Conservation (phyloP, 2,113 vertebrate species). For the Salminus brasiliensis region DNA sequence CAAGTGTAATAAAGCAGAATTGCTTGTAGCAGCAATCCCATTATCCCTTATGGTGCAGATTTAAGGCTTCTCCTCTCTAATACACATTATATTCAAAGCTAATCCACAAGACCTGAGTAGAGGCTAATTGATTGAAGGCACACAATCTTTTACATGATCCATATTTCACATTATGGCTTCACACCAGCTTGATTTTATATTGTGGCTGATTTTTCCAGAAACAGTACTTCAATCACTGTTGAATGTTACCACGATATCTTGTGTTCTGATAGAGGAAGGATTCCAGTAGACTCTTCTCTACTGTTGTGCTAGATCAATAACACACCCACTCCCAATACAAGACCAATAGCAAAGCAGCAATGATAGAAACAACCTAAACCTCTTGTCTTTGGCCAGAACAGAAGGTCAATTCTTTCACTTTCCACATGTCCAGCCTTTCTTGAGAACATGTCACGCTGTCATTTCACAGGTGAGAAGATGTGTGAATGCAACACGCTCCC, state of each 20-base stretch:
- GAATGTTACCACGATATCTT: background rate
- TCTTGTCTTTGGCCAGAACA: background rate
- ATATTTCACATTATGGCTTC: background rate
- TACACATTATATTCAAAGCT: background rate
- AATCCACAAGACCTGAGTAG: background rate
- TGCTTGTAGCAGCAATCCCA: conserved; percentile 38
- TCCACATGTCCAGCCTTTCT: background rate
- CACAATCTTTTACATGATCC: too few relatives aligned
- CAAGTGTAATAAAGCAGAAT: conserved; percentile 44
- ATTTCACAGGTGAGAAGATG: conserved; percentile 37
- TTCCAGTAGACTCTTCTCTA: background rate
- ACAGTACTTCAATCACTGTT: background rate
- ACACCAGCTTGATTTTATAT: background rate
- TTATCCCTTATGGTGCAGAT: conserved; percentile 42
- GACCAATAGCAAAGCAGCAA: background rate
- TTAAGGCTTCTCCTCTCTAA: background rate
- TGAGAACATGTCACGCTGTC: conserved; percentile 24
- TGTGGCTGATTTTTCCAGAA: background rate
- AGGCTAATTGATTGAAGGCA: background rate
- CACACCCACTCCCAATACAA: background rate
- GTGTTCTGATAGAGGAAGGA: conserved; percentile 22
- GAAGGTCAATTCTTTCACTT: background rate
- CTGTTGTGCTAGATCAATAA: conserved; percentile 18
- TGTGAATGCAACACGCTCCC: background rate
- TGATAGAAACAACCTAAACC: background rate